Evolutionary conservation across 2,797 vertebrate species (phyloP), one percentile per base, ranked within the genome.

Genomic region (Ceryle rudis): DNA sequence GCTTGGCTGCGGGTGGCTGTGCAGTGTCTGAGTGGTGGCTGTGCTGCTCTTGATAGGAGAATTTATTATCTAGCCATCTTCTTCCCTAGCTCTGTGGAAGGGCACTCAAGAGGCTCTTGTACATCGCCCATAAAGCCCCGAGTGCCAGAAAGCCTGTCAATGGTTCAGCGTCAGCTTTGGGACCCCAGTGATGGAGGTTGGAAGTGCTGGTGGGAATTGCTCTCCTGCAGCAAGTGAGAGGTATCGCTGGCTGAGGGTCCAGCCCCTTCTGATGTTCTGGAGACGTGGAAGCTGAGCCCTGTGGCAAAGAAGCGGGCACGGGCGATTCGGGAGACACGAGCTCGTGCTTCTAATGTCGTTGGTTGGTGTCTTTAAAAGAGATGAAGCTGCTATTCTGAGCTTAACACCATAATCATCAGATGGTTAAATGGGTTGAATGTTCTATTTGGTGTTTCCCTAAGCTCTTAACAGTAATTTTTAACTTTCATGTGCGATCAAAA

Each of bases 221-320:
- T 31, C 14, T 5, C 39, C 12, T 18, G 42, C 35, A 26, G 74
- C 29, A 14, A 4, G 64, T n/a, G 19, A 17, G 47, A 54, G 39
- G 28, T 39, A 20, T 7, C 11, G 16, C 55, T 22, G 64, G 37
- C 25, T 6, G 62, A 28, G 46, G 55, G 8, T 60, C 44, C 54
- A 21, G 2, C 46, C 52, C 58, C 28, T 52, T 4, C 37, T 12
- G 49, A 5, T 29, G n/a, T 5, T 23, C 61, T 4, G 17, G 67
- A 42, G 15, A 44, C 28, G 44, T 37, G 77, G 52, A 4, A 15
- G 35, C 5, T n/a, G 37, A 57, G 44, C 28, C 57, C 21, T 5
- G 3, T 14, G 41, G 11, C 16, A 0, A 4, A 5, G 26, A 31
- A 44, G 54, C 2, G 5, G 58, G 37, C 7, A 8, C 67, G 42